These are phyloP conservation scores for Horisme vitalbata DNA, from an alignment of 2,888 invertebrate species.

Conservation along the genomic window DNA sequence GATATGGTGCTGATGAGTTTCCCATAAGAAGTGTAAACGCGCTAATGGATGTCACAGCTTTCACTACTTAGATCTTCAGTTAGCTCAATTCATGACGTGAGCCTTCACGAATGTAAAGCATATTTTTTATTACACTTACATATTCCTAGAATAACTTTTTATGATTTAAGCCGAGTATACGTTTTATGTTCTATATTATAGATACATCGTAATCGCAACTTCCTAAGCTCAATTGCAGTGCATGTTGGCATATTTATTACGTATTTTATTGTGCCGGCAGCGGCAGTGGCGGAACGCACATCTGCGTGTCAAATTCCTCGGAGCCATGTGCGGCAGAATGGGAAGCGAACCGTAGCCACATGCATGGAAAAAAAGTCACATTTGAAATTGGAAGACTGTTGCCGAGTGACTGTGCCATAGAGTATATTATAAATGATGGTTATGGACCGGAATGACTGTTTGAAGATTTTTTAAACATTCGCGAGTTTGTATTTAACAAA, in stretches of 20 bases:
- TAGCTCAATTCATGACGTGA: constrained; percentile 3
- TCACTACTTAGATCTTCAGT: constrained; percentile 38
- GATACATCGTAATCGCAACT: constrained; percentile 2
- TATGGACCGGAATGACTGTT: too few relatives aligned
- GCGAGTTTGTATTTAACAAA: too few relatives aligned
- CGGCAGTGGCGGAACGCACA: constrained; percentile 66
- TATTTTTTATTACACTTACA: too few relatives aligned
- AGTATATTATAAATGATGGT: too few relatives aligned
- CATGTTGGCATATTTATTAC: constrained; percentile 64
- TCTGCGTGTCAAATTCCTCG: constrained; percentile 81
- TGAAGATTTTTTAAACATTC: too few relatives aligned
- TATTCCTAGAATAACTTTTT: too few relatives aligned
- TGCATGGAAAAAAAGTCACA: constrained; percentile 31
- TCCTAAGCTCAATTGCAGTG: constrained; percentile 38
- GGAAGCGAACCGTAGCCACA: constrained; percentile 69
- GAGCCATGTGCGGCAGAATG: constrained; percentile 78
- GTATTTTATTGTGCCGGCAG: constrained; percentile 66
- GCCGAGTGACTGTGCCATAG: constrained; percentile 22
- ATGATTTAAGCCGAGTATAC: too few relatives aligned
- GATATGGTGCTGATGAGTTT: constrained; percentile 47
- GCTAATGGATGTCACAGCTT: constrained; percentile 58
- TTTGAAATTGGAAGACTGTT: constrained; percentile 36
- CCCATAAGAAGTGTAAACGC: constrained; percentile 44
- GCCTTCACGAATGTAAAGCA: neutral
- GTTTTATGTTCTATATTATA: neutral